Evolutionary conservation across 2,888 invertebrate species (phyloP).

Genomic region (Itoplectis maculator): DNA sequence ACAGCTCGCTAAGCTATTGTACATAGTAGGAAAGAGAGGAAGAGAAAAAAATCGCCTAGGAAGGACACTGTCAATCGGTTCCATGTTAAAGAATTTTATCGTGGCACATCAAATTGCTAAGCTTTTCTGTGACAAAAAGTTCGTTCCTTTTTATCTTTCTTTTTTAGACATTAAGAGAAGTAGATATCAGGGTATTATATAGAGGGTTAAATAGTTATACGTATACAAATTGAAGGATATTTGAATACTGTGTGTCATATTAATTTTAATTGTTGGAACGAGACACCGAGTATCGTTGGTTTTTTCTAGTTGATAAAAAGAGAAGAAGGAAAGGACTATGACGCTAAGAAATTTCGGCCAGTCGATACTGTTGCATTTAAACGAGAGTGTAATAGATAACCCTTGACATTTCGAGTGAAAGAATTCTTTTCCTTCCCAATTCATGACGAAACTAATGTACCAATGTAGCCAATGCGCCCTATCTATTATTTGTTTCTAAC

Average conservation of each 20-base stretch:
- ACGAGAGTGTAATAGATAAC: neutral
- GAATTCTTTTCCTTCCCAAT: neutral
- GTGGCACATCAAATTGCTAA: slow-evolving; percentile 63
- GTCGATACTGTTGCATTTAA: slow-evolving; percentile 3
- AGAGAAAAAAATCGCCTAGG: slow-evolving; percentile 18
- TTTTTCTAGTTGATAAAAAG: slow-evolving; percentile 26
- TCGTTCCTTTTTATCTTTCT: slow-evolving; percentile 57
- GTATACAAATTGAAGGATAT: slow-evolving; percentile 68
- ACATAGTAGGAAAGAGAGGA: slow-evolving; percentile 43
- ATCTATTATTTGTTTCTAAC: slow-evolving; percentile 34
- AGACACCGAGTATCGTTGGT: slow-evolving; percentile 20
- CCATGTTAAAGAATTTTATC: slow-evolving; percentile 60
- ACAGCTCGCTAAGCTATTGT: slow-evolving; percentile 60
- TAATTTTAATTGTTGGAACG: slow-evolving; percentile 21
- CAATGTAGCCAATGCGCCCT: slow-evolving; percentile 20
- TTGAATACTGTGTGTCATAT: slow-evolving; percentile 15
- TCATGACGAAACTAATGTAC: slow-evolving; percentile 6
- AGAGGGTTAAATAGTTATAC: slow-evolving; percentile 77
- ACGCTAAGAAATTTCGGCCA: neutral
- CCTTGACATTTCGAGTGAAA: too few species aligned
- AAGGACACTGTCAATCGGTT: slow-evolving; percentile 58
- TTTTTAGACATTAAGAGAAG: slow-evolving; percentile 48
- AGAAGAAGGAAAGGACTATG: neutral
- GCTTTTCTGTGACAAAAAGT: slow-evolving; percentile 67
- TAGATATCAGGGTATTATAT: slow-evolving; percentile 78